A percentile compares a stretch with the other conserved stretches of the same genome.
Conservation (phyloP, 2,113 vertebrate genomes). For the Microtus pennsylvanicus region DNA sequence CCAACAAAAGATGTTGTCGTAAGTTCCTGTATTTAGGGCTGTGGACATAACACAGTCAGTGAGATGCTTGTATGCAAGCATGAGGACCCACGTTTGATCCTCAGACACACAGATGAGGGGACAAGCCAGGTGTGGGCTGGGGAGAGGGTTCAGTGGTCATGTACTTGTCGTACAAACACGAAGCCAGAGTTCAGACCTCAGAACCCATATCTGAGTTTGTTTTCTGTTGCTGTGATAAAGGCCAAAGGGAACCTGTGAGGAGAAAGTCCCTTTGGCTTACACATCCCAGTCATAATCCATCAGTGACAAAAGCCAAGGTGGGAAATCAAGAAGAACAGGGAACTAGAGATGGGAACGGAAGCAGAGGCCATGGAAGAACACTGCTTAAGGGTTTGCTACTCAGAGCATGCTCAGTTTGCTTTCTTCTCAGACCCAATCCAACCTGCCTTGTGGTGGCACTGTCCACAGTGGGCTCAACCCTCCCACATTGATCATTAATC, state of each 20-base stretch:
- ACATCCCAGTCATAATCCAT: neutral
- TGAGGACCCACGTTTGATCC: neutral
- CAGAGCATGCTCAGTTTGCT: neutral
- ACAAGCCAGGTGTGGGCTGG: neutral
- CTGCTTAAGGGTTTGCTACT: neutral
- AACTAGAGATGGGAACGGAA: neutral
- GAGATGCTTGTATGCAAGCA: neutral
- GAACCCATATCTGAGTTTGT: neutral
- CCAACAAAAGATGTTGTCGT: neutral
- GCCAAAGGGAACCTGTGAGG: neutral
- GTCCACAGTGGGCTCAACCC: neutral
- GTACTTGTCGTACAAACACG: too few species aligned
- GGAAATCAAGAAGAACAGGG: neutral
- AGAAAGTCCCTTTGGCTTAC: neutral
- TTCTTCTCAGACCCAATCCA: neutral
- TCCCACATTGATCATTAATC: neutral
- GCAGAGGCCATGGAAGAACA: neutral
- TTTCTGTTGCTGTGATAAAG: neutral
- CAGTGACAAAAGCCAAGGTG: neutral
- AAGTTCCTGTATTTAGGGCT: neutral
- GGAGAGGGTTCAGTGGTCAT: neutral
- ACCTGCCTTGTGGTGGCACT: neutral
- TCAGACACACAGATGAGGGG: neutral
- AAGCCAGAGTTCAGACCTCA: neutral
- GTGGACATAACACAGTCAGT: neutral